Evolutionary conservation across 2,888 invertebrate genomes (phyloP).

Genomic region (Aproaerema taeniolella): DNA sequence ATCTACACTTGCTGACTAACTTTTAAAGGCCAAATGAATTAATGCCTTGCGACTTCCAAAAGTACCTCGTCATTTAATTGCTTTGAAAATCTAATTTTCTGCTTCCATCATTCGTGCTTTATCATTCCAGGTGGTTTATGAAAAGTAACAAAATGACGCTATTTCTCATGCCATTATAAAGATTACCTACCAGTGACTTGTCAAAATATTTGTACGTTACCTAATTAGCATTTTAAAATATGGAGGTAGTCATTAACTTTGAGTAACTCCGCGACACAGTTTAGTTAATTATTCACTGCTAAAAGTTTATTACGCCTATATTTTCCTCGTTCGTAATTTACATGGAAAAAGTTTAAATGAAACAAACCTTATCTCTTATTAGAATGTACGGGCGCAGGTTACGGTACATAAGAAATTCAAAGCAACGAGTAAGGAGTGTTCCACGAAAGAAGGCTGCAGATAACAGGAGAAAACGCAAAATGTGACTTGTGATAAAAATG

Average conservation of each 20-base stretch:
- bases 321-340: not conserved
- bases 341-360: too few species aligned
- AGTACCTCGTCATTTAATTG: conserved; percentile 35
- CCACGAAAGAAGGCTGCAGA: conserved; percentile 34
- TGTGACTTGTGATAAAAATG: conserved; percentile 56
- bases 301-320: conserved; percentile 1
- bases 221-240: conserved; percentile 2
- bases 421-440: conserved; percentile 27
- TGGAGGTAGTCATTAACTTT: not conserved
- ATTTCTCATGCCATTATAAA: conserved; percentile 34
- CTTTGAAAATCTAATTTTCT: conserved; percentile 27
- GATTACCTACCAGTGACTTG: conserved; percentile 43
- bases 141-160: conserved; percentile 35
- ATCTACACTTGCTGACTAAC: too few species aligned
- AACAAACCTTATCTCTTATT: conserved; percentile 5
- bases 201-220: conserved; percentile 24
- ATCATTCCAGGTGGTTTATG: conserved; percentile 46
- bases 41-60: conserved; percentile 16
- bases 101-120: conserved; percentile 42
- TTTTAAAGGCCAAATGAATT: conserved; percentile 1
- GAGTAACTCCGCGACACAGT: too few species aligned
- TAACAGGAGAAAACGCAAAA: conserved; percentile 39
- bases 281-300: conserved; percentile 2
- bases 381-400: conserved; percentile 4
- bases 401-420: conserved; percentile 16